Conservation (phyloP, 2,888 invertebrate species). For the Anagyrus pseudococci region DNA sequence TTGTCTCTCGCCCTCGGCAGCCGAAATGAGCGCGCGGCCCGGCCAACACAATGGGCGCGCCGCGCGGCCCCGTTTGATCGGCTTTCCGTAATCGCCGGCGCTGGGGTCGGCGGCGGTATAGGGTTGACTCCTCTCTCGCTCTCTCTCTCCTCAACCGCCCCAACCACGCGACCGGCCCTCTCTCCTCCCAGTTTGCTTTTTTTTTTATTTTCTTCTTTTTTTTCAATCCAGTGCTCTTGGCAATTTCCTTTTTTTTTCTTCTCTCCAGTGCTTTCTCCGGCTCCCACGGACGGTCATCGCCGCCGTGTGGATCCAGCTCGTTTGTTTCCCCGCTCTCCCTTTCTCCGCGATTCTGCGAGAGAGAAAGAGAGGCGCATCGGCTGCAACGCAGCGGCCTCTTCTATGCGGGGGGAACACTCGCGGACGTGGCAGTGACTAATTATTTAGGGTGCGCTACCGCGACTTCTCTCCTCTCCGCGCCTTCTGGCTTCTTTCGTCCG, state of each 20-base stretch:
- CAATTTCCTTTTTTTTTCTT: constrained; percentile 11
- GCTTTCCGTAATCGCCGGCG: constrained; percentile 21
- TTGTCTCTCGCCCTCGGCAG: not conserved
- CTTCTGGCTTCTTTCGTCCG: constrained; percentile 10
- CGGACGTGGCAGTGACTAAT: constrained; percentile 59
- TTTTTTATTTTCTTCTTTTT: no score
- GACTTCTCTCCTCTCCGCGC: constrained; percentile 39
- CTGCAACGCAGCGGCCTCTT: constrained; percentile 20
- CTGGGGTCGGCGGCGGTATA: constrained; percentile 12
- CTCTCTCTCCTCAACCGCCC: no score
- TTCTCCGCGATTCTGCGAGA: constrained; percentile 4
- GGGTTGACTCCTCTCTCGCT: no score
- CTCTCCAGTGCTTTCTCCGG: constrained; percentile 9
- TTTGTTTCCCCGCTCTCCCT: constrained; percentile 2
- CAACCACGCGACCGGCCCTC: no score
- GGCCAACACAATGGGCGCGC: constrained; percentile 6
- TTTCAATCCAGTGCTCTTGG: no score
- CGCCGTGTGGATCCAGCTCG: not conserved
- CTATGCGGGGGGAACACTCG: constrained; percentile 38
- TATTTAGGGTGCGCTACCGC: constrained; percentile 54
- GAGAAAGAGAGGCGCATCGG: not conserved
- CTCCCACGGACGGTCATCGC: constrained; percentile 2
- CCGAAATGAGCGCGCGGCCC: constrained; percentile 18
- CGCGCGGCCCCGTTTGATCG: constrained; percentile 32
- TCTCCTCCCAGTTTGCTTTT: no score